phyloP scores from a whole-genome alignment of 2,888 invertebrate genomes.

The Drosophila neotestacea region DNA sequence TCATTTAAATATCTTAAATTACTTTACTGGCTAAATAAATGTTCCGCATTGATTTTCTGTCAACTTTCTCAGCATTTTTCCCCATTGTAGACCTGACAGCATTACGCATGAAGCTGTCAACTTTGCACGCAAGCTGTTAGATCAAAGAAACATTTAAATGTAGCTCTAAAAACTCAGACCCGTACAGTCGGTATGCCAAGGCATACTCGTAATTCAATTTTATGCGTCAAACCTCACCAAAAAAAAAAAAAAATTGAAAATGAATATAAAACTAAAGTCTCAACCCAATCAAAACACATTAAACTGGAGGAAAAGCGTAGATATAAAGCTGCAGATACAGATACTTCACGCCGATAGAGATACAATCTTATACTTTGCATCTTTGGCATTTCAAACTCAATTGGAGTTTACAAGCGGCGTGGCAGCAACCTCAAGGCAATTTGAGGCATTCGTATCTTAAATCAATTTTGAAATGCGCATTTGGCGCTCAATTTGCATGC shows the following conservation, averaged over 20 bases:
- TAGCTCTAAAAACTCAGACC: slow-evolving; percentile 18
- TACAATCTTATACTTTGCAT: slow-evolving; percentile 49
- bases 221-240: slow-evolving; percentile 12
- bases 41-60: not conserved
- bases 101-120: slow-evolving; percentile 63
- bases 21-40: not conserved
- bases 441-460: slow-evolving; percentile 72
- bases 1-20: not conserved
- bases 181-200: slow-evolving; percentile 11
- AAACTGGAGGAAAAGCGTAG: slow-evolving; percentile 34
- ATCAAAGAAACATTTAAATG: slow-evolving; percentile 56
- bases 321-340: slow-evolving; percentile 35
- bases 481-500: slow-evolving; percentile 80
- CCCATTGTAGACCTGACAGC: slow-evolving; percentile 46
- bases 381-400: slow-evolving; percentile 75
- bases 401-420: slow-evolving; percentile 58
- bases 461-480: slow-evolving; percentile 80
- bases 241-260: slow-evolving; percentile 2
- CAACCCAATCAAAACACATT: slow-evolving; percentile 41
- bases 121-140: slow-evolving; percentile 56
- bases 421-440: slow-evolving; percentile 64
- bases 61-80: not conserved
- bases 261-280: slow-evolving; percentile 12
- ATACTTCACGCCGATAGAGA: slow-evolving; percentile 37
- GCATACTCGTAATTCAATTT: slow-evolving; percentile 57